Percentiles rank a stretch among this genome's conserved stretches.
These are phyloP conservation scores for Lepus oiostolus DNA, from an alignment of 2,797 vertebrate genomes.

Conservation along the genomic window DNA sequence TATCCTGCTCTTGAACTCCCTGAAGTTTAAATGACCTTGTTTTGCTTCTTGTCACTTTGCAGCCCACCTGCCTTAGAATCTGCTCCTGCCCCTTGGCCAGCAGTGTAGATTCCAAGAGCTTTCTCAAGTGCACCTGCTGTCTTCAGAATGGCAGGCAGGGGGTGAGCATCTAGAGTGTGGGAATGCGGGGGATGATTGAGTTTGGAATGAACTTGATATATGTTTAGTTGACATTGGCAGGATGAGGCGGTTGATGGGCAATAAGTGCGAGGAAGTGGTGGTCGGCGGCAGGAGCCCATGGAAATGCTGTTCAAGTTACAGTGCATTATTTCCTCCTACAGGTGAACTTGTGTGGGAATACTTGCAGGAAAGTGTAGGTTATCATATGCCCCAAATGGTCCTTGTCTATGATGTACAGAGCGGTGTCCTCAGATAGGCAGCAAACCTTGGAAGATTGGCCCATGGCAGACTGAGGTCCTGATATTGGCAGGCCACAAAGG, in stretches of 20 bases:
- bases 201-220: neutral
- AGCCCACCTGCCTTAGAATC: neutral
- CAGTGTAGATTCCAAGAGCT: too few relatives aligned
- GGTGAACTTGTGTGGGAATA: neutral
- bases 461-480: neutral
- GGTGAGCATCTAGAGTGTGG: neutral
- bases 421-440: neutral
- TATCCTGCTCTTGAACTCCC: conserved; percentile 55
- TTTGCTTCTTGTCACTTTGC: conserved; percentile 31
- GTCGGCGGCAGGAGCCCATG: neutral
- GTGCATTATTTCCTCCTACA: neutral
- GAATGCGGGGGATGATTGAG: rapidly evolving
- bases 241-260: neutral
- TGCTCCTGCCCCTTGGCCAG: neutral
- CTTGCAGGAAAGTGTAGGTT: neutral
- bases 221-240: neutral
- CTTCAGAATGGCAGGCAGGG: neutral
- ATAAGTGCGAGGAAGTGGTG: neutral
- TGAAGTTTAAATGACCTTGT: conserved; percentile 49
- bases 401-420: neutral
- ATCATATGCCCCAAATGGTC: neutral
- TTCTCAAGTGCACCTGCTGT: neutral
- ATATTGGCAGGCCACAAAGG: neutral
- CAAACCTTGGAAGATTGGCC: neutral
- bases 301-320: neutral